Conservation (phyloP, 2,797 vertebrate genomes). For the Mionectes olivaceus region DNA sequence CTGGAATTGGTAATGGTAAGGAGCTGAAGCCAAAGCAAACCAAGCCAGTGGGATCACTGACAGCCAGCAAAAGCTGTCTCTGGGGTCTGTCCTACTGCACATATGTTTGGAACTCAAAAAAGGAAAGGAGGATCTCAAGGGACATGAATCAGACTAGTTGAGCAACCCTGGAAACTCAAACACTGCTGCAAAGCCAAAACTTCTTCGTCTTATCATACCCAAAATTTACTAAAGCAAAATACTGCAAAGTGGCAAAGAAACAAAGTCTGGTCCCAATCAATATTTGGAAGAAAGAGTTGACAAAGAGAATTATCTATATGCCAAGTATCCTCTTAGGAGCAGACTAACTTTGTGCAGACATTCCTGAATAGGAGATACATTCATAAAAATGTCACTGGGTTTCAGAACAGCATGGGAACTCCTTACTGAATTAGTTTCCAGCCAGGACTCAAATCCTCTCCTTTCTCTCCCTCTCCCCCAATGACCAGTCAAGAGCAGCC, state of each 20-base stretch:
- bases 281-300: constrained; percentile 2
- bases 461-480: not conserved
- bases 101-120: not conserved
- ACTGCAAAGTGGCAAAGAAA: not conserved
- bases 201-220: not conserved
- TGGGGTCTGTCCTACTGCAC: not conserved
- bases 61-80: not conserved
- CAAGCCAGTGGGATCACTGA: not conserved
- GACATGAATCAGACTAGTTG: not conserved
- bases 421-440: not conserved
- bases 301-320: not conserved
- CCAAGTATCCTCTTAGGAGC: not conserved
- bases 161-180: not conserved
- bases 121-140: not conserved
- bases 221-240: constrained; percentile 3
- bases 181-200: not conserved
- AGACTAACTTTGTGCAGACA: not conserved
- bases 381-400: not conserved
- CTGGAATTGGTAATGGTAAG: not conserved
- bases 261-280: not conserved
- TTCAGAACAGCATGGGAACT: constrained; percentile 6
- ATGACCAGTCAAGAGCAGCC: not conserved
- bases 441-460: not conserved
- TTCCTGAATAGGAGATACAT: not conserved
- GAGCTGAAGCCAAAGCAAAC: not conserved